These are phyloP conservation scores for Cryptoprocta ferox DNA, from an alignment of 2,797 vertebrate species.

Conservation along the genomic window DNA sequence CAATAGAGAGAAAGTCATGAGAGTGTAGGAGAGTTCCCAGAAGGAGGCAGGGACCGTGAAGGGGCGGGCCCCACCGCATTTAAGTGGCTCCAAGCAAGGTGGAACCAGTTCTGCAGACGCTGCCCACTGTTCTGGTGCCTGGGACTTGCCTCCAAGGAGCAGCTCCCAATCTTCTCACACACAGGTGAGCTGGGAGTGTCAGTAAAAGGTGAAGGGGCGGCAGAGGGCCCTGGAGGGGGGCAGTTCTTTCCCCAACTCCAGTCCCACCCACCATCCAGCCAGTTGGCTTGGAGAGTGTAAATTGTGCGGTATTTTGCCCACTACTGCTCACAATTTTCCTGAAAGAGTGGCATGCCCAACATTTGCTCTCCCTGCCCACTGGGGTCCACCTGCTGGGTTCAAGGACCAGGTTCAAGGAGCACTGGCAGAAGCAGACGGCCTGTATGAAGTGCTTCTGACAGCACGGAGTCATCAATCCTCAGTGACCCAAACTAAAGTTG, in stretches of 20 bases:
- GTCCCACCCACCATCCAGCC: slow-evolving; percentile 92
- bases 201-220: slow-evolving; percentile 85
- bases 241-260: slow-evolving; percentile 87
- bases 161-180: slow-evolving; percentile 92
- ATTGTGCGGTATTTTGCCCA: slow-evolving; percentile 90
- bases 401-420: slow-evolving; percentile 94
- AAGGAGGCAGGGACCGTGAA: slow-evolving; percentile 74
- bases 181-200: slow-evolving; percentile 87
- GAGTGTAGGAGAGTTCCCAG: background rate
- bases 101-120: slow-evolving; percentile 94
- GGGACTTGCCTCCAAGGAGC: slow-evolving; percentile 89
- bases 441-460: slow-evolving; percentile 93
- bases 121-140: slow-evolving; percentile 85
- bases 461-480: slow-evolving; percentile 85
- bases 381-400: slow-evolving; percentile 88
- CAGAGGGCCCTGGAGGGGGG: slow-evolving; percentile 87
- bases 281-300: slow-evolving; percentile 90
- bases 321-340: slow-evolving; percentile 91
- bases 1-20: background rate
- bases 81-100: slow-evolving; percentile 84
- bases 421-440: slow-evolving; percentile 94
- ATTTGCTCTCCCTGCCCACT: slow-evolving; percentile 89
- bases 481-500: slow-evolving; percentile 93
- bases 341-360: slow-evolving; percentile 88
- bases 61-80: slow-evolving; percentile 86